Base-by-base conservation (phyloP, 30 jellyfish, hydroid and myxozoan species). In the Chironex yamaguchii region DNA sequence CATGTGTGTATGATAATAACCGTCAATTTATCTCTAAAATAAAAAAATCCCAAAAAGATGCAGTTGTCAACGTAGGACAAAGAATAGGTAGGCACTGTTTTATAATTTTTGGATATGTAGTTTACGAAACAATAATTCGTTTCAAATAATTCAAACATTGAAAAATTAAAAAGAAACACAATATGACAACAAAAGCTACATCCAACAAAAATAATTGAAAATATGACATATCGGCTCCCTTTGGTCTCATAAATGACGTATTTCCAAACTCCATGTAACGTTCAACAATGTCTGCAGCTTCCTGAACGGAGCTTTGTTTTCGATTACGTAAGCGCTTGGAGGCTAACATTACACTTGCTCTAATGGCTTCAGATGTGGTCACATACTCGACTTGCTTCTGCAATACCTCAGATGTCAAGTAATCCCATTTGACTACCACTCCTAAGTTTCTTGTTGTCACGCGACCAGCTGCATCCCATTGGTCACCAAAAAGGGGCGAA, bases 401-500 rank as follows among this genome's bases (percentile, higher is more conserved):
- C 13, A 68, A 13, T 6, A 23, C n/a, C 1, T 71, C 82, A 30
- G 34, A 29, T 4, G 22, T 71, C 20, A 84, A 12, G 1, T 27
- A 51, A 25, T 34, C 28, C 21, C 51, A 4, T 4, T 36, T 4
- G 3, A 84, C 13, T 25, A 63, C 88, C 0, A 36, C 17, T 4
- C 94, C 94, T 32, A 84, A 22, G n/a, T 54, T 36, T 32, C 72
- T 84, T 36, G 49, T 33, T 67, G 22, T 24, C 14, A 84, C 71
- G 4, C 89, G 89, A 22, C 86, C 94, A 0, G 94, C 94, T 14
- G 17, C 54, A 20, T 84, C 88, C 29, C 49, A 84, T 17, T 84
- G 94, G 51, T 84, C 94, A 11, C 94, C 94, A 71, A 84, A 84
- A 54, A 84, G 42, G 36, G 94, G 94, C 22, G 70, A 12, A 29